A percentile compares a stretch with the other conserved stretches of the same genome.
Evolutionary conservation across 2,797 vertebrate species (phyloP).

Genomic region (Loriculus beryllinus): DNA sequence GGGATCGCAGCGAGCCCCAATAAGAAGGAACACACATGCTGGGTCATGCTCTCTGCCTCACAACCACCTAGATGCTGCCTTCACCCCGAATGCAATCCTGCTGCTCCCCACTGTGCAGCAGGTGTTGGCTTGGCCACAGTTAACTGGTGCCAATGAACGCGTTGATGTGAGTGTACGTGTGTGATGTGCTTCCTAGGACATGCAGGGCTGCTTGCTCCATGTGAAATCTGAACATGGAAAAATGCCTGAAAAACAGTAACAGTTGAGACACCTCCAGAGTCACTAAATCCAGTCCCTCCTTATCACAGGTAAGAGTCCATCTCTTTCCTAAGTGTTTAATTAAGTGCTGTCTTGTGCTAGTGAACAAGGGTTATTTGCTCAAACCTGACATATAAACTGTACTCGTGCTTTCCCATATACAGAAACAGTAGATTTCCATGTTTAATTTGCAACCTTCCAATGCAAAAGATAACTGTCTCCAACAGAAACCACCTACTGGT

Average conservation of each 20-base stretch:
- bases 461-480: not conserved
- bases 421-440: not conserved
- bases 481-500: not conserved
- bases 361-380: not conserved
- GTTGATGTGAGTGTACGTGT: accelerated
- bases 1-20: accelerated
- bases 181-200: not conserved
- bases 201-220: not conserved
- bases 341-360: not conserved
- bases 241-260: not conserved
- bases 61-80: not conserved
- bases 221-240: not conserved
- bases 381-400: not conserved
- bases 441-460: not conserved
- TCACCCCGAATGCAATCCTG: not conserved
- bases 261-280: not conserved
- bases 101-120: not conserved
- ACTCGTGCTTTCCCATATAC: not conserved
- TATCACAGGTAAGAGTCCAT: not conserved
- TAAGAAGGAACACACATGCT: not conserved
- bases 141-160: not conserved
- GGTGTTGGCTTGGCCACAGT: not conserved
- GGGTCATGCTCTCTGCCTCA: not conserved
- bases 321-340: not conserved
- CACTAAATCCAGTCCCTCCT: not conserved